Evolutionary conservation across 2,888 invertebrate species (phyloP).

Genomic region (Hydriomena furcata): DNA sequence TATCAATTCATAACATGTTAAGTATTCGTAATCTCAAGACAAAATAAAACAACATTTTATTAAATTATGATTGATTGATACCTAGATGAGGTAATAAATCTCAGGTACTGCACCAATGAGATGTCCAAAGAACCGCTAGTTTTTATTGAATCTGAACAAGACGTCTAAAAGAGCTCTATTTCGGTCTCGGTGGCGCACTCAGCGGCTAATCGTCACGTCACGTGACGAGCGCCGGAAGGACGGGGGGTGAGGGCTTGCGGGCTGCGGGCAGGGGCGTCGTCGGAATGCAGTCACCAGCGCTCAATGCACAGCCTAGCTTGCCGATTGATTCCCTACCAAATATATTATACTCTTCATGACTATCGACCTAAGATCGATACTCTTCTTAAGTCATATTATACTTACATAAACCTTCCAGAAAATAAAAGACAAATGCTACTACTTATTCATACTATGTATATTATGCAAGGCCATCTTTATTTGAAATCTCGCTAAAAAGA

Average conservation of each 20-base stretch:
- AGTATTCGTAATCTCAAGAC: no score
- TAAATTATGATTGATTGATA: no score
- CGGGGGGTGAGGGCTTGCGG: slow-evolving; percentile 67
- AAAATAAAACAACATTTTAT: no score
- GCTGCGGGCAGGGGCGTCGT: slow-evolving; percentile 56
- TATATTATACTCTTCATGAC: no score
- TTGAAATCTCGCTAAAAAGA: slow-evolving; percentile 1
- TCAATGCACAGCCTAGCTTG: slow-evolving; percentile 66
- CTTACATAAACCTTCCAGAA: no score
- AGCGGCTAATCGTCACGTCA: slow-evolving; percentile 80
- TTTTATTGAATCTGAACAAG: slow-evolving; percentile 65
- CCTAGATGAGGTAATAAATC: no score
- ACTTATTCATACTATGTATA: no score
- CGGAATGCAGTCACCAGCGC: slow-evolving; percentile 80
- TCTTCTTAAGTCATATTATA: no score
- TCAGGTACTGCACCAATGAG: not conserved
- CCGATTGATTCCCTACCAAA: slow-evolving; percentile 68
- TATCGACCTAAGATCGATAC: no score
- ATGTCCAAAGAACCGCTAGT: slow-evolving; percentile 56
- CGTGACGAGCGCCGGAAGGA: slow-evolving; percentile 80
- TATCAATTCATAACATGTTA: no score
- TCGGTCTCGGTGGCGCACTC: slow-evolving; percentile 79
- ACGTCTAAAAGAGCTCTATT: slow-evolving; percentile 70
- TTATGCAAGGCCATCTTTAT: not conserved
- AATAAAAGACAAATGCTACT: no score